phyloP scores from a whole-genome alignment of 2,888 invertebrate genomes.

The Watsonalla cultraria region DNA sequence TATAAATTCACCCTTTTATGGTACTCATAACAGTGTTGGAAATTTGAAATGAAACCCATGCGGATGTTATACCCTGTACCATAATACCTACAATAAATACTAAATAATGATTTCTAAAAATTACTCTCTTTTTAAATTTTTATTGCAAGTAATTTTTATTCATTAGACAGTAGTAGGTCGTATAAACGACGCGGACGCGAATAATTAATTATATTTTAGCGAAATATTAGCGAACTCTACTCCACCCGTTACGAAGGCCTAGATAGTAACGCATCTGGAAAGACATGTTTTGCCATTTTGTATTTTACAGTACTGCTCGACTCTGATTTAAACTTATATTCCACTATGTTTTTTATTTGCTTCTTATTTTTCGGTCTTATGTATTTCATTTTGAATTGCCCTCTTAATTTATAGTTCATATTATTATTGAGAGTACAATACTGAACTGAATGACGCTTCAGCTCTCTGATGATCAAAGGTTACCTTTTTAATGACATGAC shows the following conservation, averaged over 20 bases:
- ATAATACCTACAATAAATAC: neutral
- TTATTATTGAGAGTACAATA: too few species aligned
- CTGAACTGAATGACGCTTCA: too few species aligned
- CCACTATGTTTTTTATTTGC: conserved; percentile 24
- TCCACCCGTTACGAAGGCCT: conserved; percentile 51
- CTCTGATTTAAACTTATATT: conserved; percentile 37
- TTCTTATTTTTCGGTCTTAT: too few species aligned
- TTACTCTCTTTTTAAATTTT: neutral
- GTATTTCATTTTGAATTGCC: too few species aligned
- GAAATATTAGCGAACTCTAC: conserved; percentile 38
- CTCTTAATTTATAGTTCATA: too few species aligned
- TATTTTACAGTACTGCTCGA: conserved; percentile 33
- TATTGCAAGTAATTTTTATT: neutral
- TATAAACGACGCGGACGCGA: conserved; percentile 6
- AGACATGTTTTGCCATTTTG: conserved; percentile 49
- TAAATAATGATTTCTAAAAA: neutral
- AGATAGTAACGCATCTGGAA: conserved; percentile 59
- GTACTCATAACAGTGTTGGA: too few species aligned
- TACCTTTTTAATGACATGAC: too few species aligned
- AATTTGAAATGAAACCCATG: too few species aligned
- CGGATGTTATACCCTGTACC: too few species aligned
- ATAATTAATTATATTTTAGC: conserved; percentile 8
- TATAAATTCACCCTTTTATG: too few species aligned
- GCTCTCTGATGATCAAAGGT: too few species aligned
- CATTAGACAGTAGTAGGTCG: conserved; percentile 6